phyloP scores from a whole-genome alignment of 2,113 vertebrate species.

The Isurus oxyrinchus region DNA sequence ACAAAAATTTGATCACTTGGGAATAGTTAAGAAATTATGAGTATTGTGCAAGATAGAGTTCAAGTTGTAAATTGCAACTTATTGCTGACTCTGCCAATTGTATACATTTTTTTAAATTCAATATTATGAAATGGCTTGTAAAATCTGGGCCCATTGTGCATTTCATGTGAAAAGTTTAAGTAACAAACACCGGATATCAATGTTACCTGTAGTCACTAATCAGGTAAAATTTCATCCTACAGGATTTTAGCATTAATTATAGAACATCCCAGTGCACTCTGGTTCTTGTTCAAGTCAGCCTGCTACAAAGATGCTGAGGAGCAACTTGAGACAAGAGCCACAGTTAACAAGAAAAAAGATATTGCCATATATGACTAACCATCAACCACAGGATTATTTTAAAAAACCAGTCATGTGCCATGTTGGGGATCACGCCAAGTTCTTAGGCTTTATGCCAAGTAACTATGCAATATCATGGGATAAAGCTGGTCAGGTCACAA shows the following conservation, averaged over 20 bases:
- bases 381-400: background rate
- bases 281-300: background rate
- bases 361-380: slow-evolving; percentile 27
- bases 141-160: background rate
- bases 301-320: background rate
- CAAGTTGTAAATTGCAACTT: background rate
- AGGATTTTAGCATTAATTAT: background rate
- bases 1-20: background rate
- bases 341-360: background rate
- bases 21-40: background rate
- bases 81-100: background rate
- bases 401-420: slow-evolving; percentile 22
- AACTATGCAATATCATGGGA: slow-evolving; percentile 16
- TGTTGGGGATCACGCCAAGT: background rate
- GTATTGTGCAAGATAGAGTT: background rate
- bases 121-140: background rate
- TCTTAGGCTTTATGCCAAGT: background rate
- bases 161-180: background rate
- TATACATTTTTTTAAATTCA: background rate
- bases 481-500: background rate
- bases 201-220: background rate
- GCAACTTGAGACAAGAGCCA: background rate
- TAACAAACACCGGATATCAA: background rate
- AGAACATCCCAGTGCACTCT: background rate
- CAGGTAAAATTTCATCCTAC: background rate